A percentile compares a stretch with the other conserved stretches of the same genome.
These are phyloP conservation scores for Scaptomyza reducta DNA, from an alignment of 2,888 invertebrate species.

Conservation along the genomic window DNA sequence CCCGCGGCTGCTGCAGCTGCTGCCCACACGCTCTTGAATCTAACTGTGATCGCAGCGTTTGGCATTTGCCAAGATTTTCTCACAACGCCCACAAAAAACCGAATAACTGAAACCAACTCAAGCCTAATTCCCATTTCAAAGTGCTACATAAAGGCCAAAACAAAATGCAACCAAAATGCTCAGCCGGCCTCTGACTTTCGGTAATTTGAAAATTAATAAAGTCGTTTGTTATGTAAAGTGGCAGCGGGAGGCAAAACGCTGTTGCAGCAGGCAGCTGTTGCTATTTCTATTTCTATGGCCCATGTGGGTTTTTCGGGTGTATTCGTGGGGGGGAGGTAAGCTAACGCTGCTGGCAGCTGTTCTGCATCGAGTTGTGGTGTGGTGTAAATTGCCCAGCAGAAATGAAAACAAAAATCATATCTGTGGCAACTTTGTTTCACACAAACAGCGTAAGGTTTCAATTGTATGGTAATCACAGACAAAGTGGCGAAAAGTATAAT, in stretches of 20 bases:
- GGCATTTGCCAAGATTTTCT: conserved; percentile 75
- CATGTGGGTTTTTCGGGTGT: conserved; percentile 44
- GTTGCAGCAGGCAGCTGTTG: conserved; percentile 22
- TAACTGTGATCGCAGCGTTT: conserved; percentile 38
- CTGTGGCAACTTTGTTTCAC: conserved; percentile 45
- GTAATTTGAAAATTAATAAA: conserved; percentile 79
- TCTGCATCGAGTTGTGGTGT: conserved; percentile 40
- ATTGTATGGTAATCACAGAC: background rate
- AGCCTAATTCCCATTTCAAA: conserved; percentile 61
- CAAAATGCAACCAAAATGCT: conserved; percentile 68
- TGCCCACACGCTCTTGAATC: conserved; percentile 58
- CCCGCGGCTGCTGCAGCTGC: conserved; percentile 62
- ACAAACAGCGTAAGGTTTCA: conserved; percentile 10
- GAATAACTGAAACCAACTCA: conserved; percentile 31
- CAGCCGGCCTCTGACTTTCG: conserved; percentile 78
- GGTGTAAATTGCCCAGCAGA: conserved; percentile 55
- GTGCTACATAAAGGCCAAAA: conserved; percentile 73
- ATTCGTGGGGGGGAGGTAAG: conserved; percentile 53
- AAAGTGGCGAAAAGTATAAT: background rate
- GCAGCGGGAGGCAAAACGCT: conserved; percentile 58
- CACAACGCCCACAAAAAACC: conserved; percentile 69
- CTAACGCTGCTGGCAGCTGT: conserved; percentile 63
- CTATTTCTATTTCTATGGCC: conserved; percentile 4
- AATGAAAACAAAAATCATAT: background rate
- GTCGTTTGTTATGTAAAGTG: conserved; percentile 80